Percentiles rank a stretch among this genome's conserved stretches.
phyloP scores from a whole-genome alignment of 2,797 vertebrate species.

The Esox masquinongy region DNA sequence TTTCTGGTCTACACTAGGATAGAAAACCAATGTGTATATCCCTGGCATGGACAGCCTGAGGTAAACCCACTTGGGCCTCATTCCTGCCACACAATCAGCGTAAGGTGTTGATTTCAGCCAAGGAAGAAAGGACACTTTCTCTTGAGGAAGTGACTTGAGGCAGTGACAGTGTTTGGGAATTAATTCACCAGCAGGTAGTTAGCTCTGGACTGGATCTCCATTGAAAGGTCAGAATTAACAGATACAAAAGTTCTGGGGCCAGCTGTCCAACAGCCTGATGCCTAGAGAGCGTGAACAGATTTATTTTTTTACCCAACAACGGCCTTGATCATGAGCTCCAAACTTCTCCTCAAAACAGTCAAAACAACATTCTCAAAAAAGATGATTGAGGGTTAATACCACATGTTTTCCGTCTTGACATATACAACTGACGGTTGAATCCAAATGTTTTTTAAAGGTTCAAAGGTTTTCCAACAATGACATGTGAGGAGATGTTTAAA shows the following conservation, averaged over 20 bases:
- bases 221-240: neutral
- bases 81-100: neutral
- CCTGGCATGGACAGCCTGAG: neutral
- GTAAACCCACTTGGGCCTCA: neutral
- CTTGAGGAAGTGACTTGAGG: neutral
- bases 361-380: too few species aligned
- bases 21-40: too few species aligned
- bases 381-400: too few species aligned
- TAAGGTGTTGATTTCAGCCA: neutral
- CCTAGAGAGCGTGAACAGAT: neutral
- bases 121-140: neutral
- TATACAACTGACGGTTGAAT: neutral
- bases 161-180: neutral
- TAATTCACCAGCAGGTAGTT: neutral
- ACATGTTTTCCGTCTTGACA: neutral
- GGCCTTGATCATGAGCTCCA: neutral
- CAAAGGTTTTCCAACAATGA: neutral
- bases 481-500: neutral
- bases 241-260: neutral
- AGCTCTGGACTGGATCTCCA: neutral
- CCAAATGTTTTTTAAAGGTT: neutral
- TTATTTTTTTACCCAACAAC: neutral
- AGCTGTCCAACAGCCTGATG: neutral
- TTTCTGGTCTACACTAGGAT: too few species aligned
- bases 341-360: neutral